Evolutionary conservation across 2,113 vertebrate genomes (phyloP).

Genomic region (Dissostichus mawsoni): DNA sequence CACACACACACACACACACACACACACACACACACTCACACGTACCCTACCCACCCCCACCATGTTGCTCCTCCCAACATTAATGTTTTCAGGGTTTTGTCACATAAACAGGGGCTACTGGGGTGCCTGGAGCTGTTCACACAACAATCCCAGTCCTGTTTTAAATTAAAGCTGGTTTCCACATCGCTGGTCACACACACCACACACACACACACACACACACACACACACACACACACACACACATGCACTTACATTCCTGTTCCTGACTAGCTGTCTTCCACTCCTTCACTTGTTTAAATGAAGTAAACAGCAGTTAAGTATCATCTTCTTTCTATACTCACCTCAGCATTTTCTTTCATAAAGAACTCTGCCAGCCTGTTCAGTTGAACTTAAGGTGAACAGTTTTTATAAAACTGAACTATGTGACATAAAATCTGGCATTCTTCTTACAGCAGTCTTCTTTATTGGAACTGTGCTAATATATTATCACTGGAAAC

Average conservation of each 20-base stretch:
- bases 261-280: slow-evolving; percentile 32
- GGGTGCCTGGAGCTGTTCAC: slow-evolving; percentile 62
- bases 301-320: slow-evolving; percentile 22
- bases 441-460: background rate
- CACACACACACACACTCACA: background rate
- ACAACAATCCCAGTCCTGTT: slow-evolving; percentile 72
- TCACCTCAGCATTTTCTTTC: background rate
- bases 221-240: background rate
- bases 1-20: too few species aligned
- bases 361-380: background rate
- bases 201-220: background rate
- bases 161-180: slow-evolving; percentile 63
- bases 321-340: slow-evolving; percentile 7
- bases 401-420: background rate
- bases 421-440: background rate
- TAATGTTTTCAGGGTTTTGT: slow-evolving; percentile 61
- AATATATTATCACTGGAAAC: background rate
- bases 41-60: slow-evolving; percentile 4
- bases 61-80: slow-evolving; percentile 25
- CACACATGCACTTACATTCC: background rate
- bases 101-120: slow-evolving; percentile 65
- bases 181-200: background rate
- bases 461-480: background rate
- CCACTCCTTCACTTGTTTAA: slow-evolving; percentile 34
- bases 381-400: slow-evolving; percentile 1